phyloP scores from a whole-genome alignment of 2,888 invertebrate genomes.

The Tanypteryx hageni region DNA sequence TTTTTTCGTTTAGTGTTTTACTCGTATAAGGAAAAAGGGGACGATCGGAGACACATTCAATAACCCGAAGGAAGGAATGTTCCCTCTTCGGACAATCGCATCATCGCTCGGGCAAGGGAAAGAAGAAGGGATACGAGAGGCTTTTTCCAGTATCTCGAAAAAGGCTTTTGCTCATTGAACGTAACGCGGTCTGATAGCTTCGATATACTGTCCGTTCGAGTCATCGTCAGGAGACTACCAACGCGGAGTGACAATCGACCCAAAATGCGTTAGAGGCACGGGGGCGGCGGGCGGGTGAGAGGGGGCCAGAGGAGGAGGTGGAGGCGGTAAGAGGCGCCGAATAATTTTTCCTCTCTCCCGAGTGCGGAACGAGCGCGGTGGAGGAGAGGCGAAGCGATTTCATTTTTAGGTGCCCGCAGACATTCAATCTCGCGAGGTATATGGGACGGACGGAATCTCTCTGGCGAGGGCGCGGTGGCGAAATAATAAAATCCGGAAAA shows the following conservation, averaged over 20 bases:
- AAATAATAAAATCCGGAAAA: background rate
- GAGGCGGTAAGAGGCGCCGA: no score
- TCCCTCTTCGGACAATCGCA: background rate
- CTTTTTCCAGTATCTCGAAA: slow-evolving; percentile 1
- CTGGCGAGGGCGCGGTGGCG: background rate
- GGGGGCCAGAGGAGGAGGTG: background rate
- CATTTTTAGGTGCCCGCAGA: background rate
- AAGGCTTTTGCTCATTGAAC: background rate
- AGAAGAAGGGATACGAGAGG: background rate
- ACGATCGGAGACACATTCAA: background rate
- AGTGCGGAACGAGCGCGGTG: no score
- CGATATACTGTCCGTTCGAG: slow-evolving; percentile 36
- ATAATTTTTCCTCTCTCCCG: no score
- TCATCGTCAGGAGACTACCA: slow-evolving; percentile 9
- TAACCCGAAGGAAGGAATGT: background rate
- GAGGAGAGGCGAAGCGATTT: no score
- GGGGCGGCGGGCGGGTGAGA: background rate
- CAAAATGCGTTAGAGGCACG: slow-evolving; percentile 45
- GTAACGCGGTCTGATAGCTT: slow-evolving; percentile 32
- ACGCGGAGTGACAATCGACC: slow-evolving; percentile 9
- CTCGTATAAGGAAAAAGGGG: no score
- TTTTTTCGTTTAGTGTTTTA: no score
- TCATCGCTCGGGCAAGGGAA: no score
- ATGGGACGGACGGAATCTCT: background rate
- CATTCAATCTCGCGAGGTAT: background rate